phyloP scores from a whole-genome alignment of 2,113 vertebrate species.

The Plotosus lineatus region DNA sequence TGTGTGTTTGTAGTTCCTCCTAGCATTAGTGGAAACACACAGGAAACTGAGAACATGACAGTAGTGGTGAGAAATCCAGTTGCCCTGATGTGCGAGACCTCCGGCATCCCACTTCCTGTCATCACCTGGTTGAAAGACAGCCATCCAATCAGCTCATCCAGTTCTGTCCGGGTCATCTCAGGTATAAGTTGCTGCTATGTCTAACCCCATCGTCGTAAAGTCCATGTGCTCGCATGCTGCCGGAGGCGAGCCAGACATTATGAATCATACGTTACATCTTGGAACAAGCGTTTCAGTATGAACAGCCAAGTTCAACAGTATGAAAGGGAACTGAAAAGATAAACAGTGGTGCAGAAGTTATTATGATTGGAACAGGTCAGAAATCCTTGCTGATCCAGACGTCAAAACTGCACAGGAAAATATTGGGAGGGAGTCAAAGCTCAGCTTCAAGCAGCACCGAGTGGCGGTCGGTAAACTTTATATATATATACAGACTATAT shows the following conservation, averaged over 20 bases:
- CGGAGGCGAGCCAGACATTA: slow-evolving; percentile 40
- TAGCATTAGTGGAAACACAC: slow-evolving; percentile 75
- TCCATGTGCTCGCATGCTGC: background rate
- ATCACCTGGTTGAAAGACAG: slow-evolving; percentile 89
- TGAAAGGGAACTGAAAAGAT: slow-evolving; percentile 36
- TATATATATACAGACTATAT: background rate
- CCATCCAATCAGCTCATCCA: slow-evolving; percentile 73
- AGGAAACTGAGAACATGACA: slow-evolving; percentile 83
- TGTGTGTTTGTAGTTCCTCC: slow-evolving; percentile 79
- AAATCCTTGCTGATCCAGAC: slow-evolving; percentile 39
- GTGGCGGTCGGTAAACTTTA: background rate
- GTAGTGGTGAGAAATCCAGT: slow-evolving; percentile 88
- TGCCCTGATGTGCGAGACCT: slow-evolving; percentile 85
- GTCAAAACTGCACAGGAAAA: slow-evolving; percentile 10
- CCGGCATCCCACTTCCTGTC: slow-evolving; percentile 88
- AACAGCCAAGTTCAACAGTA: slow-evolving; percentile 53
- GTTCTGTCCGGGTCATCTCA: slow-evolving; percentile 81
- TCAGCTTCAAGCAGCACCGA: background rate
- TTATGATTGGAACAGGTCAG: slow-evolving; percentile 43
- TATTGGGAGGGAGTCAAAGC: background rate
- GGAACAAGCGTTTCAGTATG: slow-evolving; percentile 37
- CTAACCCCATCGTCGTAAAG: slow-evolving; percentile 3
- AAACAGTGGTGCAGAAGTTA: slow-evolving; percentile 42
- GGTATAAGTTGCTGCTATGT: slow-evolving; percentile 66
- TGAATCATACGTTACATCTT: slow-evolving; percentile 53